phyloP scores from a whole-genome alignment of 53 echinoderm and acorn worm species.

The Antedon mediterranea region DNA sequence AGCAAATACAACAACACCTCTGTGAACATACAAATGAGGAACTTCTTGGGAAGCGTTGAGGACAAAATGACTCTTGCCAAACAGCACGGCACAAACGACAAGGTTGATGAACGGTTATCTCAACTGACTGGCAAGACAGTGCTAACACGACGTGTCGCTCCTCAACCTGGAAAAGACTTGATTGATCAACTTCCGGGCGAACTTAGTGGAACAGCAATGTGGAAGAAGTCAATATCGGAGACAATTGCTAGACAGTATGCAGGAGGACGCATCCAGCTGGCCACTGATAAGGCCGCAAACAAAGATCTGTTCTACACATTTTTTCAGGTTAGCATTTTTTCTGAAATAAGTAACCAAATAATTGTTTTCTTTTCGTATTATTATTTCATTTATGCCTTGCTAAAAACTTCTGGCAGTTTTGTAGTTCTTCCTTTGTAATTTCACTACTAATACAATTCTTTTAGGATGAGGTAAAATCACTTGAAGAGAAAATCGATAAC shows the following conservation, averaged over 20 bases:
- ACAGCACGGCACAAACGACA: slow-evolving; percentile 74
- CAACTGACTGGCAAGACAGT: slow-evolving; percentile 42
- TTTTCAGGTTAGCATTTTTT: slow-evolving; percentile 32
- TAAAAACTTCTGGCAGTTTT: neutral
- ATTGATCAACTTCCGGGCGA: slow-evolving; percentile 66
- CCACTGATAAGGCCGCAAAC: slow-evolving; percentile 35
- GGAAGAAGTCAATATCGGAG: slow-evolving; percentile 46
- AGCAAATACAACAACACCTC: slow-evolving; percentile 58
- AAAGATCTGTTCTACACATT: slow-evolving; percentile 41
- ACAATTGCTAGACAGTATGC: slow-evolving; percentile 19
- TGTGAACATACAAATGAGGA: slow-evolving; percentile 37
- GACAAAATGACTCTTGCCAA: slow-evolving; percentile 66
- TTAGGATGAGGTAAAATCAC: slow-evolving; percentile 47
- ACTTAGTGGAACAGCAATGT: slow-evolving; percentile 86
- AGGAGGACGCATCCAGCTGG: slow-evolving; percentile 28
- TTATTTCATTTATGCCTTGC: neutral
- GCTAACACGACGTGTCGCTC: neutral
- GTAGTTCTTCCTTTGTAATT: neutral
- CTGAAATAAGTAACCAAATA: neutral
- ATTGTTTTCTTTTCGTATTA: neutral
- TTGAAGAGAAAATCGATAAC: slow-evolving; percentile 61
- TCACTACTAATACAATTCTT: too few species aligned
- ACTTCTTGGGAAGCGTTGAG: slow-evolving; percentile 46
- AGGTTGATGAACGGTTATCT: slow-evolving; percentile 52
- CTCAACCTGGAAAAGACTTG: slow-evolving; percentile 8